Evolutionary conservation across 2,888 invertebrate genomes (phyloP).

Genomic region (Coelogynopora nodosa): DNA sequence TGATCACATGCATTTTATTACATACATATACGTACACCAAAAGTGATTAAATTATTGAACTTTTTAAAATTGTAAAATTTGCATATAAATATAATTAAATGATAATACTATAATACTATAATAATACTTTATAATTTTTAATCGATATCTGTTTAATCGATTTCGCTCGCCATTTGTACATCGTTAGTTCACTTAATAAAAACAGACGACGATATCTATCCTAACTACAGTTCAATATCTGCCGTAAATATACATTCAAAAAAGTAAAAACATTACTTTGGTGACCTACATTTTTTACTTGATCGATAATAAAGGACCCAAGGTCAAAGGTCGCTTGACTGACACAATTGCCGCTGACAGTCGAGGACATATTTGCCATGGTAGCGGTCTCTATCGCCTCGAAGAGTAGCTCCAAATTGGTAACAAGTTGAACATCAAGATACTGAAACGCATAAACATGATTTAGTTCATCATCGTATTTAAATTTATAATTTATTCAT

Average conservation of each 20-base stretch:
- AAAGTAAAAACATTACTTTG: background rate
- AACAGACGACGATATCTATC: too few relatives aligned
- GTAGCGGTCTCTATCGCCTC: background rate
- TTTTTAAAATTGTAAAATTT: background rate
- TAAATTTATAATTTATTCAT: too few relatives aligned
- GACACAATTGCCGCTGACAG: background rate
- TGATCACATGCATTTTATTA: too few relatives aligned
- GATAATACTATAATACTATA: too few relatives aligned
- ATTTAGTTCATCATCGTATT: too few relatives aligned
- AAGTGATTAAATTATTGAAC: too few relatives aligned
- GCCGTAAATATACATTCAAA: too few relatives aligned
- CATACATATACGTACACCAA: too few relatives aligned
- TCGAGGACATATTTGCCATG: background rate
- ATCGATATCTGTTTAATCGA: background rate
- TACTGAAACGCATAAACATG: too few relatives aligned
- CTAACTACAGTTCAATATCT: too few relatives aligned
- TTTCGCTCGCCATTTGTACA: too few relatives aligned
- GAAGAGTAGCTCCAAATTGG: background rate
- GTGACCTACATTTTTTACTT: background rate
- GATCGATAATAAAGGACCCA: background rate
- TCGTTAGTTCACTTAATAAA: too few relatives aligned
- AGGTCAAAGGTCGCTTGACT: background rate
- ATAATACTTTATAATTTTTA: background rate
- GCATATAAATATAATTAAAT: background rate
- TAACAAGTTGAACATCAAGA: background rate